Base-by-base conservation (phyloP, 2,113 vertebrate genomes). In the Arenaria interpres region DNA sequence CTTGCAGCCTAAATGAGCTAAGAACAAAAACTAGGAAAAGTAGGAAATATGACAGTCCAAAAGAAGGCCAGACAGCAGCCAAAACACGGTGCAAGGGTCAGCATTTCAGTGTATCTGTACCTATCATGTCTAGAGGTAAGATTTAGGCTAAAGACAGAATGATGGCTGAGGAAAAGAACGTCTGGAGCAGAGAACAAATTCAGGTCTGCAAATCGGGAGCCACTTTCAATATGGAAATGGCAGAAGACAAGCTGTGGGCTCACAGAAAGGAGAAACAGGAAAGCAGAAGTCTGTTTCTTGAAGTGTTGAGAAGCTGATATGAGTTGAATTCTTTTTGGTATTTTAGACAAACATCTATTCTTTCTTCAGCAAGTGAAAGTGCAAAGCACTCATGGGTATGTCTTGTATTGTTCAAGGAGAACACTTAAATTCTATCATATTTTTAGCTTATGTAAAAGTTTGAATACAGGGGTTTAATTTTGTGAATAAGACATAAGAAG, bases 351-450 rank as follows among this genome's bases (percentile, higher is more conserved):
- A 41, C 2, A 0, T 30, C 25, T 51, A 12, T 46, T 45, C 13
- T 81, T 82, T 69, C 22, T 69, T 86, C 53, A 88, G 8, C 10
- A n/a, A 46, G 18, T 43, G 12, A 46, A 43, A 76, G 3, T 4
- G 5, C 46, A 73, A 86, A 81, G 6, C 54, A 41, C 9, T 7
- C 1, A 0, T 8, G 23, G 13, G 3, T n/a, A 12, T 50, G 6
- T 69, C 32, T 23, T 2, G 0, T n/a, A 27, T 28, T 12, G 13
- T 22, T 81, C 41, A 77, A 41, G 33, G 8, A 46, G 4, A 35
- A 33, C 16, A 81, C 1, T 9, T 48, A 23, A 28, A 37, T 21
- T 69, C n/a, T 41, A 11, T 25, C 22, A 50, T 3, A 1, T 21
- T 64, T 83, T 57, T 28, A 77, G 32, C 13, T 71, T 48, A 71